These are phyloP conservation scores for Sarcoramphus papa DNA, from an alignment of 2,797 vertebrate species.

Conservation along the genomic window DNA sequence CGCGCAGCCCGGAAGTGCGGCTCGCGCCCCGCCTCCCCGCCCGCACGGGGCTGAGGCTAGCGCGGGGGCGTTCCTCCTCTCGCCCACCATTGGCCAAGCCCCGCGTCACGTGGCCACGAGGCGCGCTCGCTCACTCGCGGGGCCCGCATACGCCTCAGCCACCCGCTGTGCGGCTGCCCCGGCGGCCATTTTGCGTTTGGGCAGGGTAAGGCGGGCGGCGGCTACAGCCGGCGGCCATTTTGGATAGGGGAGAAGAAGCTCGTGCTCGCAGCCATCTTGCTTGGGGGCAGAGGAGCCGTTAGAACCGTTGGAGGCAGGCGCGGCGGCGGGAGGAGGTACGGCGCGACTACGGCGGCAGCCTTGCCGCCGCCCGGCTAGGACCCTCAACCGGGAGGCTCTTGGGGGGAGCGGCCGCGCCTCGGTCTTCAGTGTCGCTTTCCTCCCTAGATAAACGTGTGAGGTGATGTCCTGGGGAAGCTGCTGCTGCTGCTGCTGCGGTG, in stretches of 20 bases:
- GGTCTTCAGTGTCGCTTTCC: accelerated
- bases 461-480: accelerated
- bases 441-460: accelerated
- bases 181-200: constrained; percentile 13
- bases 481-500: accelerated
- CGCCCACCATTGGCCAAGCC: background rate
- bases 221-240: constrained; percentile 8
- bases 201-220: background rate
- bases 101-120: accelerated
- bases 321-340: background rate
- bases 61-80: accelerated
- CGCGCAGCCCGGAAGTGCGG: accelerated
- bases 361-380: accelerated
- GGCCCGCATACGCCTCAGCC: background rate
- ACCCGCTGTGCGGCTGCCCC: accelerated
- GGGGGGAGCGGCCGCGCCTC: accelerated
- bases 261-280: background rate
- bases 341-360: accelerated
- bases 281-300: background rate
- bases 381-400: too few relatives aligned
- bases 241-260: constrained; percentile 32
- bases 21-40: accelerated
- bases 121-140: accelerated
- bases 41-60: accelerated
- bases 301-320: background rate